Base-by-base conservation (phyloP, 2,888 invertebrate species). In the Tenthredo notha region DNA sequence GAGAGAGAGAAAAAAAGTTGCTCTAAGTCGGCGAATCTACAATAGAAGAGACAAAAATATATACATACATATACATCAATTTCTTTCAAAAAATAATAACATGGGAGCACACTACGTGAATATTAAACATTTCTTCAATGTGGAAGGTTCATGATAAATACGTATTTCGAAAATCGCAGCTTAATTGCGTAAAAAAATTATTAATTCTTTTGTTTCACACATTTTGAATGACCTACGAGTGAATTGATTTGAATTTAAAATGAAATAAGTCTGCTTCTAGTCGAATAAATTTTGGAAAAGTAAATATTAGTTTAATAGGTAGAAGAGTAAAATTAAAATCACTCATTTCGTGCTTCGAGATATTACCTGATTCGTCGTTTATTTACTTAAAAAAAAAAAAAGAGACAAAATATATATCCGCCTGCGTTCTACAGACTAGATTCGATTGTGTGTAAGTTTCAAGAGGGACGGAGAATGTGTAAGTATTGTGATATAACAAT, bases 401-500 rank as follows among this genome's bases (percentile, higher is more conserved):
- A 43, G n/a, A n/a, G n/a, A n/a, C n/a, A 33, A 33, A 33, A 33
- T 4, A 33, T 33, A 33, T 33, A 33, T 40, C 12, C 21, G 43
- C 18, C 74, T 74, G 18, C 77, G 54, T 77, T 77, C 47, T 33
- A 29, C 77, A 33, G 29, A 50, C 77, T 77, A 77, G 50, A 77
- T 50, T 77, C 58, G 40, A 58, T 61, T 80, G 9, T 12, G 61
- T 40, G 61, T 77, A 70, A 75, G 72, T 84, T 84, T 75, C 40
- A 75, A 75, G 75, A 74, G 58, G 61, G 54, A 61, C 18, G 18
- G 54, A 84, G 37, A 61, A 40, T 25, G 40, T 43, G 84, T 84
- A 84, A 84, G 84, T 84, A 84, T 84, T 74, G 43, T 75, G 61
- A 61, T 75, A 12, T 84, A 84, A 84, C 40, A 75, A 84, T 72